phyloP scores from a whole-genome alignment of 2,797 vertebrate species.

The Orestias chungarensis region DNA sequence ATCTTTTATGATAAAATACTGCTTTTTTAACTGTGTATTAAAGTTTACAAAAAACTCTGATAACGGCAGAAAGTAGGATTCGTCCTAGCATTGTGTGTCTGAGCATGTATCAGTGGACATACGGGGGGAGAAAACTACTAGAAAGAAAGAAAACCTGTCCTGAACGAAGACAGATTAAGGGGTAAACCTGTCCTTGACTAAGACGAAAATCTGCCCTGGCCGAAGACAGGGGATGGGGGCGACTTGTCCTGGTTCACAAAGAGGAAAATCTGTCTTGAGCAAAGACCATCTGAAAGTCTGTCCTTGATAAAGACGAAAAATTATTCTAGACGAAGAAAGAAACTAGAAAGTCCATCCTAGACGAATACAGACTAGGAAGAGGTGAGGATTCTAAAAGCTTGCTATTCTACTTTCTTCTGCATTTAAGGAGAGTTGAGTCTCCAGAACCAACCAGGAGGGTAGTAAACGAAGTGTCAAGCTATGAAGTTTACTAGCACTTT shows the following conservation, averaged over 20 bases:
- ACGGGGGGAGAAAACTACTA: too few relatives aligned
- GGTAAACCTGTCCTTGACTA: not conserved
- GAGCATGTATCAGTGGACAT: too few relatives aligned
- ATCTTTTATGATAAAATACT: conserved; percentile 40
- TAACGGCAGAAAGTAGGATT: too few relatives aligned
- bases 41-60: too few relatives aligned
- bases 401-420: not conserved
- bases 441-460: not conserved
- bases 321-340: too few relatives aligned
- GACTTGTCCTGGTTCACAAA: not conserved
- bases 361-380: too few relatives aligned
- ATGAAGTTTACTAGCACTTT: conserved; percentile 43
- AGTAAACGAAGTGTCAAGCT: conserved; percentile 19
- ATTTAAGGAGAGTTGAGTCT: too few relatives aligned
- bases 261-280: not conserved
- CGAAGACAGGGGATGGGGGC: not conserved
- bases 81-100: too few relatives aligned
- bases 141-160: too few relatives aligned
- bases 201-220: not conserved
- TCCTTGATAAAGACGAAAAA: not conserved
- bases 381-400: not conserved
- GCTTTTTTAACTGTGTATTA: too few relatives aligned
- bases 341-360: too few relatives aligned
- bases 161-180: not conserved
- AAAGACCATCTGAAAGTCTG: too few relatives aligned